Evolutionary conservation across 2,113 vertebrate species (phyloP).

Genomic region (Proteles cristata): DNA sequence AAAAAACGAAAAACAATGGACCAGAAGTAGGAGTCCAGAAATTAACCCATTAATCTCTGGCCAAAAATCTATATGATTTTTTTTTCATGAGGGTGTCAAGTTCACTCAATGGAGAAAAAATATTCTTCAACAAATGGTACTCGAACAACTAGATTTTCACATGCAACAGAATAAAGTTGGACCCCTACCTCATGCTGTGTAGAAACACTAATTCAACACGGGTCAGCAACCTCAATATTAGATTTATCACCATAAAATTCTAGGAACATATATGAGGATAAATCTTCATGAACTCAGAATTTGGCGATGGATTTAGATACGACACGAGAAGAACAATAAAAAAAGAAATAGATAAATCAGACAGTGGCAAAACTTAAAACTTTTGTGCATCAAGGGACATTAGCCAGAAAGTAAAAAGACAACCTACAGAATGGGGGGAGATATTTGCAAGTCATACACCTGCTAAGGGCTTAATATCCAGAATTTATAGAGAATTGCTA

Average conservation of each 20-base stretch:
- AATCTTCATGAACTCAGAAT: background rate
- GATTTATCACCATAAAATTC: background rate
- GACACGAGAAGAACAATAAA: background rate
- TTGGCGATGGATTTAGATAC: background rate
- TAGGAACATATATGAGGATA: no score
- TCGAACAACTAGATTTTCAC: background rate
- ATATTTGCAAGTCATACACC: background rate
- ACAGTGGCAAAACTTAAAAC: background rate
- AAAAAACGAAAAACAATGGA: background rate
- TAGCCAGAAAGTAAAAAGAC: background rate
- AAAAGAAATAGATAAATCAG: background rate
- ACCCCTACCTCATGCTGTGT: background rate
- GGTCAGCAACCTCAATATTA: background rate
- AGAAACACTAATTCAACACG: background rate
- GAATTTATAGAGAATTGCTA: background rate
- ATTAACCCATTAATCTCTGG: background rate
- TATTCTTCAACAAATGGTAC: background rate
- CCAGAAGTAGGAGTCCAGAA: background rate
- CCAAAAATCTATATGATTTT: background rate
- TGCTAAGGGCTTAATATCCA: background rate
- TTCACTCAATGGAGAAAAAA: background rate
- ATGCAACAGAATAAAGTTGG: background rate
- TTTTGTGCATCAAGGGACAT: background rate
- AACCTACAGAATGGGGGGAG: background rate
- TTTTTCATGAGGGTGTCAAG: background rate